These are phyloP conservation scores for Nezara viridula DNA, from an alignment of 2,888 invertebrate genomes.

Conservation along the genomic window DNA sequence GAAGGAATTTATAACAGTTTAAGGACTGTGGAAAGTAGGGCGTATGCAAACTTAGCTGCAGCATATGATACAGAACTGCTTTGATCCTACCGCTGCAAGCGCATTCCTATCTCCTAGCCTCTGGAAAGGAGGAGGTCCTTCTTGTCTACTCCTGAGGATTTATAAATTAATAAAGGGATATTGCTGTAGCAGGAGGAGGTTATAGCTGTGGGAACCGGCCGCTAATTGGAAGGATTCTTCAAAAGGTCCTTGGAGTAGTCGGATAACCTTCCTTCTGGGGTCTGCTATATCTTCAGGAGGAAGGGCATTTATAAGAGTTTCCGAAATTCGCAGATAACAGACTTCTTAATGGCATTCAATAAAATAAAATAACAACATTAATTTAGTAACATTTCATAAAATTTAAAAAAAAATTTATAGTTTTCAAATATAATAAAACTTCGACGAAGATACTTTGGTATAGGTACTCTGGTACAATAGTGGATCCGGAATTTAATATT, in stretches of 20 bases:
- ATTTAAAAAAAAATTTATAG: too few relatives aligned
- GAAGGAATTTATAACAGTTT: conserved; percentile 47
- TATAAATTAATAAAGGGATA: conserved; percentile 5
- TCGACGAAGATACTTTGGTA: too few relatives aligned
- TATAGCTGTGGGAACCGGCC: background rate
- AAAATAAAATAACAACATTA: background rate
- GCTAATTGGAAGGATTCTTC: conserved; percentile 16
- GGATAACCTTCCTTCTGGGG: background rate
- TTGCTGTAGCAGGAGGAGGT: background rate
- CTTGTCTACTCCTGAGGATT: background rate
- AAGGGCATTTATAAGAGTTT: background rate
- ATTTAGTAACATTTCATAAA: too few relatives aligned
- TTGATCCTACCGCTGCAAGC: background rate
- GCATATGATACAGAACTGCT: background rate
- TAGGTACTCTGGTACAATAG: too few relatives aligned
- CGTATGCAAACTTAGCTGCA: conserved; percentile 30
- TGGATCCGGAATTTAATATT: too few relatives aligned
- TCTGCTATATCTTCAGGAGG: background rate
- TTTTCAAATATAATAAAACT: too few relatives aligned
- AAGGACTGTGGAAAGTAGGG: conserved; percentile 13
- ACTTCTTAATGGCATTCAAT: background rate
- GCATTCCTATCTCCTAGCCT: background rate
- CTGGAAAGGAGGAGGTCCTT: background rate
- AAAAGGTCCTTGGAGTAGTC: background rate
- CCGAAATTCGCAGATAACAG: background rate